A percentile compares a stretch with the other conserved stretches of the same genome.
Evolutionary conservation across 2,888 invertebrate genomes (phyloP).

Genomic region (Netelia inedita): DNA sequence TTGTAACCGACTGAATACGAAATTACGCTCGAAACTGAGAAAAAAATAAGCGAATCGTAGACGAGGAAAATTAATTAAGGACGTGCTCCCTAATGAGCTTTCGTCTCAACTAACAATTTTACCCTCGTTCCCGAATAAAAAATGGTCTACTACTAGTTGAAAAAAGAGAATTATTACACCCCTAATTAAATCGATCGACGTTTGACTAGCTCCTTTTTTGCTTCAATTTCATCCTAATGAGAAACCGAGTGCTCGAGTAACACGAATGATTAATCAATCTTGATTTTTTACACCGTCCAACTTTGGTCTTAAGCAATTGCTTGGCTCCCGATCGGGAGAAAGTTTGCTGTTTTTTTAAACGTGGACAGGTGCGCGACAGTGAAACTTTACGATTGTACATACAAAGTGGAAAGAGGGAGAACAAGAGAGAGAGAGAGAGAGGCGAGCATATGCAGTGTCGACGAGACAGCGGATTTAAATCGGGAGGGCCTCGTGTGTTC

Average conservation of each 20-base stretch:
- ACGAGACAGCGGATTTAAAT: conserved; percentile 37
- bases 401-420: not conserved
- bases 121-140: too few relatives aligned
- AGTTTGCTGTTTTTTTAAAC: not conserved
- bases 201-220: not conserved
- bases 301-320: not conserved
- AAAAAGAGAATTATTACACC: too few relatives aligned
- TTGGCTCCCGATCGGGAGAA: not conserved
- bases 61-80: not conserved
- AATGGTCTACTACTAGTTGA: too few relatives aligned
- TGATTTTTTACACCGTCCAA: not conserved
- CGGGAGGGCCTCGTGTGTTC: conserved; percentile 40
- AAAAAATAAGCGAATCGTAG: not conserved
- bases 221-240: not conserved
- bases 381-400: not conserved
- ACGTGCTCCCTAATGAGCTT: too few relatives aligned
- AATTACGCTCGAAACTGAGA: not conserved
- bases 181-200: too few relatives aligned
- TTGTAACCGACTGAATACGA: not conserved
- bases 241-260: not conserved
- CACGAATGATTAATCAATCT: not conserved
- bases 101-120: too few relatives aligned
- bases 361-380: not conserved
- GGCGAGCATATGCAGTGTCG: conserved; percentile 14
- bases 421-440: not conserved